These are phyloP conservation scores for Noctua janthe DNA, from an alignment of 2,888 invertebrate genomes.

Conservation along the genomic window DNA sequence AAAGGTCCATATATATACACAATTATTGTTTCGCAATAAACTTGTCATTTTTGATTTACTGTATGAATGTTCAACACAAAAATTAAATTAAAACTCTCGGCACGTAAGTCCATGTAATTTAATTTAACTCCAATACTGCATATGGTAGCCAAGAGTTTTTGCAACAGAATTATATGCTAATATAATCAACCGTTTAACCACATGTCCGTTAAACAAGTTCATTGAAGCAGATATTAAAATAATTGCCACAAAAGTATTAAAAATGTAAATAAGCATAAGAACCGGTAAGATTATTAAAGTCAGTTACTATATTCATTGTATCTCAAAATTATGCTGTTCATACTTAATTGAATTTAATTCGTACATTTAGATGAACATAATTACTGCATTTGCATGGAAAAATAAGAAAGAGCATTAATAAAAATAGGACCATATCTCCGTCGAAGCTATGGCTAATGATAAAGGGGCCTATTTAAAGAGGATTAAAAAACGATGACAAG, in stretches of 20 bases:
- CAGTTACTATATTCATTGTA: conserved; percentile 37
- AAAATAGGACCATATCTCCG: conserved; percentile 32
- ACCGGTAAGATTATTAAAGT: conserved; percentile 55
- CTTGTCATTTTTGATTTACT: conserved; percentile 25
- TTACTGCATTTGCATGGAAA: conserved; percentile 42
- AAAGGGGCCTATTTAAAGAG: conserved; percentile 20
- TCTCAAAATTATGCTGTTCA: conserved; percentile 56
- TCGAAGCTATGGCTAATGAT: conserved; percentile 37
- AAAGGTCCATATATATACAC: not conserved
- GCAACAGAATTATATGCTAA: conserved; percentile 58
- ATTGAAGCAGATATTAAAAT: conserved; percentile 65
- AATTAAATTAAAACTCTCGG: conserved; percentile 40
- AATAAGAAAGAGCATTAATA: conserved; percentile 30
- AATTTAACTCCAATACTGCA: conserved; percentile 42
- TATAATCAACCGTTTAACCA: conserved; percentile 56
- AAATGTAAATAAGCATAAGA: conserved; percentile 64
- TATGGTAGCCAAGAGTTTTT: conserved; percentile 46
- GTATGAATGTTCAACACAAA: conserved; percentile 3
- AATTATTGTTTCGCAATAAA: conserved; percentile 7
- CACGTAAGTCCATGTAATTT: conserved; percentile 46
- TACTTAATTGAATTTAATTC: conserved; percentile 64
- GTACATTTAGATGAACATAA: conserved; percentile 47
- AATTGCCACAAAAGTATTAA: conserved; percentile 63
- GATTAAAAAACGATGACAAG: conserved; percentile 29
- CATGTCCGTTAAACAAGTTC: conserved; percentile 58